A percentile compares a stretch with the other conserved stretches of the same genome.
Evolutionary conservation across 2,888 invertebrate species (phyloP).

Genomic region (Dioctria linearis): DNA sequence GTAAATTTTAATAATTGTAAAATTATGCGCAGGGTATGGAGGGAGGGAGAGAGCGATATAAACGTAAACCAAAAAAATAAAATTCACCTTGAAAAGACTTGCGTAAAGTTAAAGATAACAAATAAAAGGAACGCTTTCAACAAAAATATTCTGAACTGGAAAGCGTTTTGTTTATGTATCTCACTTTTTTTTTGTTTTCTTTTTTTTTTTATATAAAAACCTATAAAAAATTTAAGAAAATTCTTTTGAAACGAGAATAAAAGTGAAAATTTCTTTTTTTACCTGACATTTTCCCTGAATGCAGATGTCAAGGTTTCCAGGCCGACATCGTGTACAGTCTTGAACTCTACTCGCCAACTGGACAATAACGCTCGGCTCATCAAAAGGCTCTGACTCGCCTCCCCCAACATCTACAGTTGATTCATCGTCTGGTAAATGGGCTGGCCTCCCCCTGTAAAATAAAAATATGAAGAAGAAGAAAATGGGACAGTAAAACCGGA

Average conservation of each 20-base stretch:
- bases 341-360: slow-evolving; percentile 88
- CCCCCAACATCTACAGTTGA: slow-evolving; percentile 61
- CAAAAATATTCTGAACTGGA: too few relatives aligned
- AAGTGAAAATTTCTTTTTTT: slow-evolving; percentile 56
- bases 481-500: slow-evolving; percentile 20
- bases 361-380: slow-evolving; percentile 81
- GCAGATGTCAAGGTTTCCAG: slow-evolving; percentile 92
- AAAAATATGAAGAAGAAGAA: slow-evolving; percentile 44
- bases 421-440: slow-evolving; percentile 68
- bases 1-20: too few relatives aligned
- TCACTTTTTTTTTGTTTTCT: too few relatives aligned
- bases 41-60: too few relatives aligned
- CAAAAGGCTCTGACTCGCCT: slow-evolving; percentile 72
- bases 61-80: too few relatives aligned
- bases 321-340: slow-evolving; percentile 92
- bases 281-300: slow-evolving; percentile 95
- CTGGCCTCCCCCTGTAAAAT: too few relatives aligned
- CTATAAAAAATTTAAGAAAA: background rate
- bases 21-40: too few relatives aligned
- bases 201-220: background rate
- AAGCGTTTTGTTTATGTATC: too few relatives aligned
- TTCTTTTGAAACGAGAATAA: background rate
- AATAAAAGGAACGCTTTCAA: too few relatives aligned
- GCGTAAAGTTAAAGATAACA: too few relatives aligned
- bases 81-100: too few relatives aligned